Percentiles rank a stretch among this genome's conserved stretches.
These are phyloP conservation scores for Chionodraco myersi DNA, from an alignment of 2,113 vertebrate species.

Conservation along the genomic window DNA sequence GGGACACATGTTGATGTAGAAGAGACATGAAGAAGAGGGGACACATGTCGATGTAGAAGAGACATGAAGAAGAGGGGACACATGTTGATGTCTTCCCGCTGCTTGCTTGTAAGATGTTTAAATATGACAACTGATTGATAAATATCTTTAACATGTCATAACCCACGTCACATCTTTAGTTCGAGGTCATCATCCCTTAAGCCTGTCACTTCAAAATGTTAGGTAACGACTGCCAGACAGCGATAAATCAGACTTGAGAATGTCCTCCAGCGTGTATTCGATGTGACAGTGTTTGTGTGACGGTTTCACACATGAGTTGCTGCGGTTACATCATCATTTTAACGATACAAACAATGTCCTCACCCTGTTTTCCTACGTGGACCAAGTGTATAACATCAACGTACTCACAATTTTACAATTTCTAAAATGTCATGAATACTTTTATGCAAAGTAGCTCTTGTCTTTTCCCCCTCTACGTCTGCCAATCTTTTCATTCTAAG, in stretches of 20 bases:
- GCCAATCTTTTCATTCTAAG: slow-evolving; percentile 41
- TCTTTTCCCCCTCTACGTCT: slow-evolving; percentile 31
- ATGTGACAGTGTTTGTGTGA: not conserved
- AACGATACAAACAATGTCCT: not conserved
- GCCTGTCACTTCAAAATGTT: not conserved
- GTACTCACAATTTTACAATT: not conserved
- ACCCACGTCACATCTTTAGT: not conserved
- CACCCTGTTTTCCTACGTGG: not conserved
- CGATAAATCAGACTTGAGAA: slow-evolving; percentile 2
- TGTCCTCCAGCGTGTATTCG: not conserved
- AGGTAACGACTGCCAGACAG: not conserved
- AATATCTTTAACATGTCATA: not conserved
- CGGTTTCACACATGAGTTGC: not conserved
- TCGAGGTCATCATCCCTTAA: not conserved
- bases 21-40: too few species aligned
- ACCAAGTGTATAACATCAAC: slow-evolving; percentile 4
- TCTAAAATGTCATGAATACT: slow-evolving; percentile 23
- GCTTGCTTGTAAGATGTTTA: not conserved
- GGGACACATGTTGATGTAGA: too few species aligned
- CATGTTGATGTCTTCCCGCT: not conserved
- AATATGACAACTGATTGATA: not conserved
- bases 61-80: too few species aligned
- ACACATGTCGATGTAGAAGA: too few species aligned
- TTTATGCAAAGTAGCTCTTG: slow-evolving; percentile 23
- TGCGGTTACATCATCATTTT: not conserved